Evolutionary conservation across 2,797 vertebrate species (phyloP), one percentile per base, ranked within the genome.

Genomic region (Smutsia gigantea): DNA sequence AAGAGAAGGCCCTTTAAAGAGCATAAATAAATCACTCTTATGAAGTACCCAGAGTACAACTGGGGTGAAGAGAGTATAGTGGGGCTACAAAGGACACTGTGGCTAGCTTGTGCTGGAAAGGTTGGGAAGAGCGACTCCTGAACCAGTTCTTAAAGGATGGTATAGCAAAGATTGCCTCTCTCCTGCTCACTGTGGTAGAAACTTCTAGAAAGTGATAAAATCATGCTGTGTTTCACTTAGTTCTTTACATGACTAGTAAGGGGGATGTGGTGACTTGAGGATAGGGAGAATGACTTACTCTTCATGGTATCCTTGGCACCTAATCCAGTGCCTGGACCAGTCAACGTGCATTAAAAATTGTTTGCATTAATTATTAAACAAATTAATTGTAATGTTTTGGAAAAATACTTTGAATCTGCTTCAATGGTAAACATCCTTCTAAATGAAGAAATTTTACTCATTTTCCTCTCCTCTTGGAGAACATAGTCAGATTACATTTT

Each of bases 1-100:
- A 96, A 91, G 51, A 85, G 75, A 96, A 94, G 81, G 68, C 94
- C 85, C 61, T 95, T 78, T 93, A 90, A 97, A 95, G 90, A 93
- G 74, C 90, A 88, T 66, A 79, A 74, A 94, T 39, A 61, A 94
- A 71, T 85, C 57, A 68, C 63, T 71, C 68, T 93, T 90, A 69
- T 42, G 88, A 92, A 95, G 81, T 25, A n/a, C 68, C n/a, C 63
- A 64, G 75, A 83, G 12, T 68, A 57, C 63, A 71, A 39, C 3
- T 49, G 66, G 93, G 46, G 61, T 37, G 57, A 87, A 18, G 42
- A 72, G 57, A 18, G 10, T 75, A 69, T 11, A 61, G 17, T 64
- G 46, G 49, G 53, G 19, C 64, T 78, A 63, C 39, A 71, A 69
- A 90, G 59, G 5, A 34, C 15, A 4, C 8, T 68, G 23, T 42